These are phyloP conservation scores for Styela clava DNA, from an alignment of 23 tunicate genomes.

Conservation along the genomic window DNA sequence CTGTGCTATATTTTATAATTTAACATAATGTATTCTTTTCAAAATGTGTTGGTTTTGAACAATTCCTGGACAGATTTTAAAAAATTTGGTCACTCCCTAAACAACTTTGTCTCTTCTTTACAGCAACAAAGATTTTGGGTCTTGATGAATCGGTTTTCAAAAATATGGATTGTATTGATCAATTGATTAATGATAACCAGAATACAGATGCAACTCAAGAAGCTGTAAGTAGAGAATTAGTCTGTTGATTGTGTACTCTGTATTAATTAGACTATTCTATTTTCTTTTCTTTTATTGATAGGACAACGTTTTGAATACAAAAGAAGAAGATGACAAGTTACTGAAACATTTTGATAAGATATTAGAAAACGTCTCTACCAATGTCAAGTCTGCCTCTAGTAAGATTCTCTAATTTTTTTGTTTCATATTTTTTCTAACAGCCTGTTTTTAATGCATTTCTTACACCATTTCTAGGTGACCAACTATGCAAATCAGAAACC, in stretches of 20 bases:
- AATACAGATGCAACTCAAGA: not conserved
- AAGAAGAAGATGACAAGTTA: not conserved
- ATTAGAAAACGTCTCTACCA: conserved; percentile 14
- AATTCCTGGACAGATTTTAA: too few relatives aligned
- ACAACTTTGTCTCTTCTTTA: too few relatives aligned
- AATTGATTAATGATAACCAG: conserved; percentile 9
- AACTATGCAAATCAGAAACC: not conserved
- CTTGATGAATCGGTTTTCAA: conserved; percentile 46
- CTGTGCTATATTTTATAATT: too few relatives aligned
- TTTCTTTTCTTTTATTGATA: too few relatives aligned
- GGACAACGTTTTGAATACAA: not conserved
- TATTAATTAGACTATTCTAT: too few relatives aligned
- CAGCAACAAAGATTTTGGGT: conserved; percentile 5
- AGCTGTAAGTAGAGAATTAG: not conserved
- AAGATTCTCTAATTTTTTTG: not conserved
- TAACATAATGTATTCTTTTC: too few relatives aligned
- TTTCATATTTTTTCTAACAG: too few relatives aligned
- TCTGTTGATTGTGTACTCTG: conserved; percentile 30
- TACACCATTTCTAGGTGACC: not conserved
- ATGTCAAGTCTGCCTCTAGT: not conserved
- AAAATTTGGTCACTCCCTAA: too few relatives aligned
- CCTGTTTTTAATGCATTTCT: too few relatives aligned
- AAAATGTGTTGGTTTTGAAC: too few relatives aligned
- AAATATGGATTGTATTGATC: conserved; percentile 36
- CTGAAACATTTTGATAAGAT: conserved; percentile 25